These are phyloP conservation scores for Amyelois transitella DNA, from an alignment of 1,140 invertebrate genomes.

Conservation along the genomic window DNA sequence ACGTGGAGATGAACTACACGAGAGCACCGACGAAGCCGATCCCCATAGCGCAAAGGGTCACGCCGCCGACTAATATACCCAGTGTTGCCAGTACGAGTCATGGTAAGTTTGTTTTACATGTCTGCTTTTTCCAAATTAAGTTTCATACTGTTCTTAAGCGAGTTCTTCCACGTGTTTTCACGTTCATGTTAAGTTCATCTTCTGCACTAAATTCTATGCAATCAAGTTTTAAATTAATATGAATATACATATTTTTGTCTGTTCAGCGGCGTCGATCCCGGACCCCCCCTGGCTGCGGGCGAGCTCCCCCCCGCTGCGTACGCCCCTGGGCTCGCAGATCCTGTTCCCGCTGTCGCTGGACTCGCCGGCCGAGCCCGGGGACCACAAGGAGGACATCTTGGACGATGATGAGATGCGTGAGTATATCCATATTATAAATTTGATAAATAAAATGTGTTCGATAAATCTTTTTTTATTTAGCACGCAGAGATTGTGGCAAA, in stretches of 20 bases:
- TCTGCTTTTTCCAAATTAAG: too few species aligned
- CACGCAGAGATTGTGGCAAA: too few species aligned
- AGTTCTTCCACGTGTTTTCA: too few species aligned
- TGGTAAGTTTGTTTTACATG: background rate
- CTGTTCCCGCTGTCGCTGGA: conserved; percentile 48
- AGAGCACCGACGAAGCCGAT: conserved; percentile 32
- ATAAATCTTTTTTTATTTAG: too few species aligned
- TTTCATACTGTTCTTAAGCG: background rate
- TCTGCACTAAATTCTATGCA: too few species aligned
- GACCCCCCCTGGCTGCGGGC: conserved; percentile 1
- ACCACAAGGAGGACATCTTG: conserved; percentile 13
- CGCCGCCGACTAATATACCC: conserved; percentile 19
- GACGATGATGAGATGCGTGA: conserved; percentile 1
- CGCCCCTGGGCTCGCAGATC: conserved; percentile 41
- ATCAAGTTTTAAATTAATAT: too few species aligned
- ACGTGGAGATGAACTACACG: conserved; percentile 44
- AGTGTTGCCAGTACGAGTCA: conserved; percentile 15
- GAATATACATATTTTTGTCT: too few species aligned
- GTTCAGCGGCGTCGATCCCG: background rate
- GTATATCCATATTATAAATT: background rate
- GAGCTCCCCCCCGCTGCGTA: conserved; percentile 17
- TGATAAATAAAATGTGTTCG: too few species aligned
- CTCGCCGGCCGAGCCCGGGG: conserved; percentile 36
- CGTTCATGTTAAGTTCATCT: too few species aligned
- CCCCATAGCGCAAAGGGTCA: conserved; percentile 18